A percentile compares a stretch with the other conserved stretches of the same genome.
These are phyloP conservation scores for Pycnomerus fuliginosus DNA, from an alignment of 2,888 invertebrate genomes.

Conservation along the genomic window DNA sequence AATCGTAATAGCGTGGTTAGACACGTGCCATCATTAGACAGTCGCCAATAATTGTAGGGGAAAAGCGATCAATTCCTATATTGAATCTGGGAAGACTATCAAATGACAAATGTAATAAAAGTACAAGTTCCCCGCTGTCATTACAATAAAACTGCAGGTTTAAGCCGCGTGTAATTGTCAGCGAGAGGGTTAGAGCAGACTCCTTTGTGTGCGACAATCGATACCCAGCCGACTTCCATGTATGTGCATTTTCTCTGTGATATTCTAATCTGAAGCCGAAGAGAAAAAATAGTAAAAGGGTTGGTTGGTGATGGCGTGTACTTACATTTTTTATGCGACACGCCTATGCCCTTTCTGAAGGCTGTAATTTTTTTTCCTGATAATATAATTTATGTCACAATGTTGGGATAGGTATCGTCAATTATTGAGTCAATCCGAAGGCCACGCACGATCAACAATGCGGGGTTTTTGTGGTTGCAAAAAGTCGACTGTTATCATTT, in stretches of 20 bases:
- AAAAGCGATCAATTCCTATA: slow-evolving; percentile 37
- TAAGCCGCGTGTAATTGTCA: slow-evolving; percentile 50
- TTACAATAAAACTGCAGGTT: slow-evolving; percentile 48
- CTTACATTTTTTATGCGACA: too few species aligned
- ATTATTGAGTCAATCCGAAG: too few species aligned
- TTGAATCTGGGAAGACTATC: slow-evolving; percentile 42
- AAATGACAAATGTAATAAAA: slow-evolving; percentile 50
- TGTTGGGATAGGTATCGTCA: too few species aligned
- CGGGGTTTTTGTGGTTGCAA: too few species aligned
- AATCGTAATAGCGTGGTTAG: slow-evolving; percentile 6
- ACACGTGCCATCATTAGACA: slow-evolving; percentile 26
- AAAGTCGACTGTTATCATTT: too few species aligned
- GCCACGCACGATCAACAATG: too few species aligned
- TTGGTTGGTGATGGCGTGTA: too few species aligned
- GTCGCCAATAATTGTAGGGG: too few species aligned
- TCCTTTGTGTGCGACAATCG: slow-evolving; percentile 23
- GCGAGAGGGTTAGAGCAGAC: slow-evolving; percentile 26
- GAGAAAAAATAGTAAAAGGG: too few species aligned
- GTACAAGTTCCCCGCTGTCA: slow-evolving; percentile 44
- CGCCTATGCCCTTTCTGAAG: too few species aligned
- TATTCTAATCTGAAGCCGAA: slow-evolving; percentile 15
- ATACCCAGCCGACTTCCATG: slow-evolving; percentile 19
- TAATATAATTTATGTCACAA: too few species aligned
- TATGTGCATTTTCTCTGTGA: slow-evolving; percentile 21
- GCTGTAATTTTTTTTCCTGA: too few species aligned